Base-by-base conservation (phyloP, 2,797 vertebrate species). In the Borostomias antarcticus region DNA sequence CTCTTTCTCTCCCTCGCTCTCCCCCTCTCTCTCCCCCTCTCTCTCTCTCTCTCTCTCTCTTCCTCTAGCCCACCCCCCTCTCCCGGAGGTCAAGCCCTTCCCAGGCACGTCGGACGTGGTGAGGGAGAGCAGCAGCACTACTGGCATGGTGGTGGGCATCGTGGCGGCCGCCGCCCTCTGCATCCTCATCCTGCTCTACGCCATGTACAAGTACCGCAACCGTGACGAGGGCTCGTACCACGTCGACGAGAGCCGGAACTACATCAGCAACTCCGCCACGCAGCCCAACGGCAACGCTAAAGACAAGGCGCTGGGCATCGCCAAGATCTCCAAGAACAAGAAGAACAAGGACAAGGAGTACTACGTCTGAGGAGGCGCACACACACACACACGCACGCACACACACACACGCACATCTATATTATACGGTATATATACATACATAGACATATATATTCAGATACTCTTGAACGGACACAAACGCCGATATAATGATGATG, bases 271-370 rank as follows among this genome's bases (percentile, higher is more conserved):
- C 93, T 98, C 97, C 52, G 98, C 98, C 84, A 96, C 97, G 43
- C 97, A 98, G 93, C 96, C 96, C 90, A 99, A 98, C 9, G 97
- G 97, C 82, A 97, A 97, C 10, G 89, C 98, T 85, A 99, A 99
- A 92, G 98, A 99, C 85, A 99, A 99, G 69, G 95, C 95, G 48
- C 95, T 97, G 85, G 95, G 94, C 87, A 95, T 96, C 78, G 92
- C 95, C 84, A 99, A 99, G 91, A 96, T 95, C 91, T 96, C 96
- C 89, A 99, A 99, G 92, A 97, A 95, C 90, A 99, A 99, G 94
- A 99, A 98, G 91, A 98, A 98, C 93, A 99, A 99, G 94, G 98
- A 99, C 93, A 99, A 98, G 90, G 98, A 99, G 90, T 99, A 99
- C 90, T 99, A 99, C 74, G 98, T 99, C 94, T 99, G 96, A 99